phyloP scores from a whole-genome alignment of 2,797 vertebrate species.

The Petrocephalus schoutedeni region DNA sequence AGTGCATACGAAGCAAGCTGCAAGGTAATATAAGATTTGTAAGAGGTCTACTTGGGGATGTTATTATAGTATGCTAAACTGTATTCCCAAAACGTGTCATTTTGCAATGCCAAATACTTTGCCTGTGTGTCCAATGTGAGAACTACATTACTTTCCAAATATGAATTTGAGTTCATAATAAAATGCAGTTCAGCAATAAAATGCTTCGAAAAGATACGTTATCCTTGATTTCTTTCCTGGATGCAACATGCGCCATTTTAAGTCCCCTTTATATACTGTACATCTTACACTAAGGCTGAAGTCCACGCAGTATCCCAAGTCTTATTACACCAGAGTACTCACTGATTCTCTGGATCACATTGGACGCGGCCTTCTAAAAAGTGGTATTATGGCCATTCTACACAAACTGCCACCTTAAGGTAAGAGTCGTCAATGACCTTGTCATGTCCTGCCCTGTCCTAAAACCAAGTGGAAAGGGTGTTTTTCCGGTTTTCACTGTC shows the following conservation, averaged over 20 bases:
- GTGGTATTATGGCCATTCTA: conserved; percentile 53
- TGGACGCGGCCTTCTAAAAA: conserved; percentile 40
- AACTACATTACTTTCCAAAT: conserved; percentile 49
- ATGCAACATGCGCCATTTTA: background rate
- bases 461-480: conserved; percentile 31
- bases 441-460: conserved; percentile 52
- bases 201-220: conserved; percentile 48
- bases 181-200: conserved; percentile 64
- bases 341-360: conserved; percentile 33
- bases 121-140: conserved; percentile 42
- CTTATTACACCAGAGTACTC: conserved; percentile 16
- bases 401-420: conserved; percentile 32
- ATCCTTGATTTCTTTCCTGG: background rate
- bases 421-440: conserved; percentile 42
- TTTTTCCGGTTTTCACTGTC: conserved; percentile 7
- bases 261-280: background rate
- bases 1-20: conserved; percentile 24
- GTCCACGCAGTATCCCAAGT: background rate
- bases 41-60: conserved; percentile 37
- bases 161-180: conserved; percentile 61
- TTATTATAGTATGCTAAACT: conserved; percentile 34
- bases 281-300: background rate
- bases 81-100: conserved; percentile 32
- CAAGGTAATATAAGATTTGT: conserved; percentile 38
- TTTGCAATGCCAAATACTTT: conserved; percentile 59